Evolutionary conservation across 2,797 vertebrate genomes (phyloP).

Genomic region (Triplophysa yarkandensis): DNA sequence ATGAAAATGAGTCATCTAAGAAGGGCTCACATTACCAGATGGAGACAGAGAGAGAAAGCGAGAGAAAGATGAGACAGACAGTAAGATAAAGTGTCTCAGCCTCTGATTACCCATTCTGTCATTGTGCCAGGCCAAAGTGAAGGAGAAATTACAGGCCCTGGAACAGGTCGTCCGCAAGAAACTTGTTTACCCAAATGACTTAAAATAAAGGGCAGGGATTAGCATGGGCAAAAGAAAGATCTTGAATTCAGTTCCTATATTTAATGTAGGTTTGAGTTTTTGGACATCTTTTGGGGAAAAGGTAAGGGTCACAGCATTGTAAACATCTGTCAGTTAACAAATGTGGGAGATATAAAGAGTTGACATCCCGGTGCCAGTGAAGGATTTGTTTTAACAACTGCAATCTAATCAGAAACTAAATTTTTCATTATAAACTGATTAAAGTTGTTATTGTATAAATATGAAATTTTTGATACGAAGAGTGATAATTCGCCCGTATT

Average conservation of each 20-base stretch:
- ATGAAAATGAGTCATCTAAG: neutral
- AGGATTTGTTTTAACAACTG: neutral
- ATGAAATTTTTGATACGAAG: no score
- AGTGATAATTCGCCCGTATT: no score
- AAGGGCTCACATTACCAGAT: constrained; percentile 17
- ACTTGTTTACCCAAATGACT: constrained; percentile 24
- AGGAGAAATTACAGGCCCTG: constrained; percentile 34
- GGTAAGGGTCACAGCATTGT: neutral
- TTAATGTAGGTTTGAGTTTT: neutral
- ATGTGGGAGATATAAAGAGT: neutral
- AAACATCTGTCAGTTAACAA: neutral
- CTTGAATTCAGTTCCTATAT: neutral
- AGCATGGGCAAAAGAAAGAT: constrained; percentile 7
- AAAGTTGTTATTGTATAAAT: neutral
- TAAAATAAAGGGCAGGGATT: neutral
- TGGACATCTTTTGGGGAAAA: neutral
- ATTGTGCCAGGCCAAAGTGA: constrained; percentile 30
- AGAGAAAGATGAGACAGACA: constrained; percentile 24
- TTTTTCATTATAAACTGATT: no score
- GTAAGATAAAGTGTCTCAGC: constrained; percentile 8
- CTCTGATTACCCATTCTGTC: constrained; percentile 38
- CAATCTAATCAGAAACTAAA: no score
- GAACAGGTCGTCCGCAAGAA: constrained; percentile 24
- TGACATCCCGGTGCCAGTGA: neutral
- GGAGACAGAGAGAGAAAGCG: constrained; percentile 16